phyloP scores from a whole-genome alignment of 2,797 vertebrate genomes.

The Cygnus olor region DNA sequence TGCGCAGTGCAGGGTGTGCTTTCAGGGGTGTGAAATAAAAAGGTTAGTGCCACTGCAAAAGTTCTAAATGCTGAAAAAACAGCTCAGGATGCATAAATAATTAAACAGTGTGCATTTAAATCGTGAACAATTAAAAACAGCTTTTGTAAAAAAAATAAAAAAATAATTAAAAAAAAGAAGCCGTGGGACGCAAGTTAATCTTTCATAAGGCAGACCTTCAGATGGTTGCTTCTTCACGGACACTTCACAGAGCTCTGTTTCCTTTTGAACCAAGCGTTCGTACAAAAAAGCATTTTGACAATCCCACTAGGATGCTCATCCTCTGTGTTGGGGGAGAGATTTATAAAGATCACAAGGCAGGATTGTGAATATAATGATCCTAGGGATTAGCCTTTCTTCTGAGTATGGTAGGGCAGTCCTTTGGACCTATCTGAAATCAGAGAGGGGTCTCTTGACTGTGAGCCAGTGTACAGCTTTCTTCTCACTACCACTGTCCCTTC shows the following conservation, averaged over 20 bases:
- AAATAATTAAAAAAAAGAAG: not conserved
- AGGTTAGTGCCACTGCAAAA: not conserved
- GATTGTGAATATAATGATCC: conserved; percentile 58
- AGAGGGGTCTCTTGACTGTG: conserved; percentile 7
- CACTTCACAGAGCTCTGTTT: conserved; percentile 35
- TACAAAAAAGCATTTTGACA: conserved; percentile 16
- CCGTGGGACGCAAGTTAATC: conserved; percentile 32
- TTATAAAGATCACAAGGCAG: conserved; percentile 61
- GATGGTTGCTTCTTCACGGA: not conserved
- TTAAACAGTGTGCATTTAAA: conserved; percentile 44
- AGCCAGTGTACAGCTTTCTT: not conserved
- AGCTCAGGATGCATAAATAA: conserved; percentile 9
- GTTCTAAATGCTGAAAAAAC: not conserved
- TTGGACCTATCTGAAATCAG: conserved; percentile 37
- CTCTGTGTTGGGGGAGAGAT: conserved; percentile 54
- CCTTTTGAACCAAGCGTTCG: conserved; percentile 27
- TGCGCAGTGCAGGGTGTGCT: not conserved
- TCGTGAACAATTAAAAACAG: conserved; percentile 24
- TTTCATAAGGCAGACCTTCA: conserved; percentile 51
- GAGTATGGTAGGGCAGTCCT: conserved; percentile 3
- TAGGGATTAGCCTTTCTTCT: conserved; percentile 52
- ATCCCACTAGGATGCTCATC: conserved; percentile 54
- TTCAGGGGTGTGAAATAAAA: conserved; percentile 33
- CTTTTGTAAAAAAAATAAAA: not conserved
- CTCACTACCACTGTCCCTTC: not conserved